phyloP scores from a whole-genome alignment of 2,888 invertebrate species.

The Aethes cnicana region DNA sequence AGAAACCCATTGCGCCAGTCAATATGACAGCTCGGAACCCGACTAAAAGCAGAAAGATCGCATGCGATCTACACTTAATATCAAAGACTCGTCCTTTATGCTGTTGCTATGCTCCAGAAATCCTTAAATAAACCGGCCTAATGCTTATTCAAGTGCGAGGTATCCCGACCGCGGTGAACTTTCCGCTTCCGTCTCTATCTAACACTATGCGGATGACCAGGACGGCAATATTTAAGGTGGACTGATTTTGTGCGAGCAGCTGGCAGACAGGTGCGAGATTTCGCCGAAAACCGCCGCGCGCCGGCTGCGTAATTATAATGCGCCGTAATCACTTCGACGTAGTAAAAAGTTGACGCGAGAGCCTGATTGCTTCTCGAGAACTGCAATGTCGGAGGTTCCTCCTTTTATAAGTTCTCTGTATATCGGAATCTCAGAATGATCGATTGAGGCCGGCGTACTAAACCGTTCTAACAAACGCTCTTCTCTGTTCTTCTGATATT shows the following conservation, averaged over 20 bases:
- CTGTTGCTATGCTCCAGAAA: constrained; percentile 1
- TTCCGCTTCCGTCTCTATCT: background rate
- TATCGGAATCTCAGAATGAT: no score
- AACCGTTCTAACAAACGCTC: no score
- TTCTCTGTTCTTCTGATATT: no score
- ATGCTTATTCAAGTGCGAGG: constrained; percentile 9
- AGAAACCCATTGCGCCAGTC: no score
- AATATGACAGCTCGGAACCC: background rate
- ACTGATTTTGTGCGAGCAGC: constrained; percentile 41
- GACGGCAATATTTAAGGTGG: background rate
- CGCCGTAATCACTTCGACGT: constrained; percentile 25
- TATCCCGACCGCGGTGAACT: background rate
- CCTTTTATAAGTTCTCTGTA: no score
- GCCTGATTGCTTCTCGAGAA: constrained; percentile 7
- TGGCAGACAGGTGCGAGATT: constrained; percentile 57
- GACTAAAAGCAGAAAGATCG: constrained; percentile 8
- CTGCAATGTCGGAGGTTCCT: no score
- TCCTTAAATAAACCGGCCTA: constrained; percentile 6
- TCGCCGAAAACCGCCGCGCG: constrained; percentile 47
- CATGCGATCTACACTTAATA: constrained; percentile 8
- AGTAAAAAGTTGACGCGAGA: constrained; percentile 4
- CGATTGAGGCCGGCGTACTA: no score
- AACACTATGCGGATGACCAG: background rate
- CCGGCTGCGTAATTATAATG: constrained; percentile 26
- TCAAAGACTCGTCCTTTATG: constrained; percentile 12